These are phyloP conservation scores for Harpalus rufipes DNA, from an alignment of 2,888 invertebrate species.

Conservation along the genomic window DNA sequence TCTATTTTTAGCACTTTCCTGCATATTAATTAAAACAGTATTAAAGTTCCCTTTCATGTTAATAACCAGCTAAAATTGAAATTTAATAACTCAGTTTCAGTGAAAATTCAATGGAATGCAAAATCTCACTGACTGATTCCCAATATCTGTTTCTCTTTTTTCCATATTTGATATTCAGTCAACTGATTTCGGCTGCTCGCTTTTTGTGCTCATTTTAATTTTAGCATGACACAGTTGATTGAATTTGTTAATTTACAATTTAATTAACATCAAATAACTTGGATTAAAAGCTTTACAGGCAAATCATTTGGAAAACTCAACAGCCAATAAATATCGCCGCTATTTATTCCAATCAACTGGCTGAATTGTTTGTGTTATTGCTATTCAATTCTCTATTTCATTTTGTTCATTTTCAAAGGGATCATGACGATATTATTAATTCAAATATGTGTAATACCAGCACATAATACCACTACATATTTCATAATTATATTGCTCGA, in stretches of 20 bases:
- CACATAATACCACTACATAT: not conserved
- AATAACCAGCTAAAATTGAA: constrained; percentile 7
- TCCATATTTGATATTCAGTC: constrained; percentile 41
- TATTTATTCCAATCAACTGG: constrained; percentile 37
- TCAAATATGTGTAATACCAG: not conserved
- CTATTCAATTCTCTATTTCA: constrained; percentile 18
- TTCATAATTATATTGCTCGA: not conserved
- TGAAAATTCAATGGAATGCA: constrained; percentile 11
- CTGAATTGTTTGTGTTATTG: constrained; percentile 31
- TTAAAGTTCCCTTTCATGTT: not conserved
- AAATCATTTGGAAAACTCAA: constrained; percentile 55
- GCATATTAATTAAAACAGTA: not conserved
- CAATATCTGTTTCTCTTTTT: constrained; percentile 24
- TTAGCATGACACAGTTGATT: constrained; percentile 52
- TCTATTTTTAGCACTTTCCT: not conserved
- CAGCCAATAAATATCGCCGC: constrained; percentile 46
- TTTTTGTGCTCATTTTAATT: constrained; percentile 49
- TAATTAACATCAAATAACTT: constrained; percentile 60
- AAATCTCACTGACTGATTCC: not conserved
- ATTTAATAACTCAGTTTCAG: not conserved
- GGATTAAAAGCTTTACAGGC: constrained; percentile 56
- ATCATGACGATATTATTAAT: constrained; percentile 3
- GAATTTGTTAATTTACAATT: constrained; percentile 63
- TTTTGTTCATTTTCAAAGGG: not conserved
- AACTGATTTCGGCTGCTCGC: constrained; percentile 41